Evolutionary conservation across 2,797 vertebrate species (phyloP).

Genomic region (Bucorvus abyssinicus): DNA sequence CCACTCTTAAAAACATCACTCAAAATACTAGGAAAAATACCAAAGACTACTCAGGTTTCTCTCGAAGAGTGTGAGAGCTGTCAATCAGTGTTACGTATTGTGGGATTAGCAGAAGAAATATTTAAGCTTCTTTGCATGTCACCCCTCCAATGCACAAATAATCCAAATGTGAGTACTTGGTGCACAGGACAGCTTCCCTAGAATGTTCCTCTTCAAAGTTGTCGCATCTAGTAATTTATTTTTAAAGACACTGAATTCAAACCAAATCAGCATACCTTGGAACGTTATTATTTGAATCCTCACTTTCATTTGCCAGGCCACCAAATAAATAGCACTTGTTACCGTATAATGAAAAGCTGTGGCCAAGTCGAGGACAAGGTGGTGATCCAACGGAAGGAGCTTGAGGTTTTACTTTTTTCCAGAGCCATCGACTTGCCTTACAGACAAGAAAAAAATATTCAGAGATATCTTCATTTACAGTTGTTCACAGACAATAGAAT

Average conservation of each 20-base stretch:
- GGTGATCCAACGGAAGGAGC: slow-evolving; percentile 81
- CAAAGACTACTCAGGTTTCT: not conserved
- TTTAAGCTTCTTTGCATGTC: not conserved
- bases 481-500: not conserved
- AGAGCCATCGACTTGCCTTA: slow-evolving; percentile 96
- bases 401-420: slow-evolving; percentile 95
- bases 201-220: not conserved
- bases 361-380: slow-evolving; percentile 93
- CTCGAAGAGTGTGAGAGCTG: not conserved
- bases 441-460: slow-evolving; percentile 36
- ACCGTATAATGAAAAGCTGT: slow-evolving; percentile 92
- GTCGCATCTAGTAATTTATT: not conserved
- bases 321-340: slow-evolving; percentile 97
- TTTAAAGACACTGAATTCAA: not conserved
- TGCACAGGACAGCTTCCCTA: not conserved
- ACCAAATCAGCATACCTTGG: slow-evolving; percentile 81
- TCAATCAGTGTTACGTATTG: not conserved
- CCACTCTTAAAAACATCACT: not conserved
- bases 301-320: slow-evolving; percentile 95
- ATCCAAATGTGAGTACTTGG: not conserved
- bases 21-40: not conserved
- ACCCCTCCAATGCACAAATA: not conserved
- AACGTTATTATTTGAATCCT: slow-evolving; percentile 93
- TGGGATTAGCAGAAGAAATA: not conserved
- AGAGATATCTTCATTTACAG: not conserved